phyloP scores from a whole-genome alignment of 2,797 vertebrate species.

The Gila robusta region DNA sequence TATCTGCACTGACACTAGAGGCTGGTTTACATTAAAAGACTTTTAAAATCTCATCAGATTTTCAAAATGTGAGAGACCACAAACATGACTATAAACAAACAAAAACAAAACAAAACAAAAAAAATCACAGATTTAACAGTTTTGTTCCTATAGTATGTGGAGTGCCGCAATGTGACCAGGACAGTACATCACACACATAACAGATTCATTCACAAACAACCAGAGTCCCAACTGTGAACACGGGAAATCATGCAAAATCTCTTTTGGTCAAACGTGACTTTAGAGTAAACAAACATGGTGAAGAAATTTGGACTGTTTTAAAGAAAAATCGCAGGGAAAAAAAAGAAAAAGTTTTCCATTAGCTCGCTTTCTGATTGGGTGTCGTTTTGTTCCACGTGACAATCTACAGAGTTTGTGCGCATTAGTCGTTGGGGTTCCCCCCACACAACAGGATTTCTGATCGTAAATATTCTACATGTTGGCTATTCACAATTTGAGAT shows the following conservation, averaged over 20 bases:
- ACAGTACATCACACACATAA: neutral
- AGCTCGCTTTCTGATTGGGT: neutral
- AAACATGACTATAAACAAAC: neutral
- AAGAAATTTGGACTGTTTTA: neutral
- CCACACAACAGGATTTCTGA: neutral
- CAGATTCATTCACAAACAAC: neutral
- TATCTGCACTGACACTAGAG: neutral
- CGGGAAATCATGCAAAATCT: neutral
- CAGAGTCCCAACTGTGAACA: neutral
- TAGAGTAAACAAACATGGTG: neutral
- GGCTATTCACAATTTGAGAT: too few species aligned
- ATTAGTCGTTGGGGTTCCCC: neutral
- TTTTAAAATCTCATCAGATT: neutral
- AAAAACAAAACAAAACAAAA: neutral
- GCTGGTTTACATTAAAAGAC: neutral
- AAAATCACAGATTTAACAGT: neutral
- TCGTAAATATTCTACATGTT: neutral
- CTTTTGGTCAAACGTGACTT: neutral
- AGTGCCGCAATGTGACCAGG: neutral
- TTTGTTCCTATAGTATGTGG: neutral
- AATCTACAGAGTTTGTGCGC: neutral
- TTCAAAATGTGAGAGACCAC: neutral
- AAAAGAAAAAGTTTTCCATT: neutral
- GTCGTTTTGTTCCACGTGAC: neutral
- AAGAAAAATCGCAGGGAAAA: too few species aligned